Percentiles rank a stretch among this genome's conserved stretches.
These are phyloP conservation scores for Apteryx mantelli DNA, from an alignment of 2,113 vertebrate genomes.

Conservation along the genomic window DNA sequence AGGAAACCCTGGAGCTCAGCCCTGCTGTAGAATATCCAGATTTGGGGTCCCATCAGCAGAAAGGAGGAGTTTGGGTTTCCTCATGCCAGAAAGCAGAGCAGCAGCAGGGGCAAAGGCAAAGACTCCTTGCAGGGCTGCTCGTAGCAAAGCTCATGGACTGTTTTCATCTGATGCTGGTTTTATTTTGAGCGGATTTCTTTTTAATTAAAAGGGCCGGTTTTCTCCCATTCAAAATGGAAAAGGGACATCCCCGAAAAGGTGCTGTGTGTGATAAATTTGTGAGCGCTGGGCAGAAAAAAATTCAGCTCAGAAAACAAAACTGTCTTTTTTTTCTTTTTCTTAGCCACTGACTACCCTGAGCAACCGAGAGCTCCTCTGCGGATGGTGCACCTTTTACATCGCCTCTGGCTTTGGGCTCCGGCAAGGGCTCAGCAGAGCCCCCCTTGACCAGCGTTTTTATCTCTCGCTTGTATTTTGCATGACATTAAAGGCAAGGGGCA, in stretches of 20 bases:
- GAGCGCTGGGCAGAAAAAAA: neutral
- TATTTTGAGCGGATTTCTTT: neutral
- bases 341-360: neutral
- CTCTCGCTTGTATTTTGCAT: neutral
- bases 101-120: too few relatives aligned
- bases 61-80: neutral
- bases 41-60: too few relatives aligned
- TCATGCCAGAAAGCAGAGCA: too few relatives aligned
- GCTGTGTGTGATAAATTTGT: neutral
- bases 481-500: neutral
- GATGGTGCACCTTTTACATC: neutral
- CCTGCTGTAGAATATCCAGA: neutral
- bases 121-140: fast-evolving
- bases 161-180: neutral
- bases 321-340: neutral
- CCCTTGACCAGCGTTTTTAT: neutral
- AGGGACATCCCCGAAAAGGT: neutral
- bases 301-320: neutral
- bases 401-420: neutral
- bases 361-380: neutral
- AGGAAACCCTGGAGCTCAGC: neutral
- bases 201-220: neutral
- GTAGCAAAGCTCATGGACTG: neutral
- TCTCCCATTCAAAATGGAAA: neutral
- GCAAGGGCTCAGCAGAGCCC: neutral